Conservation (phyloP, 2,113 vertebrate genomes). For the Indicator indicator region DNA sequence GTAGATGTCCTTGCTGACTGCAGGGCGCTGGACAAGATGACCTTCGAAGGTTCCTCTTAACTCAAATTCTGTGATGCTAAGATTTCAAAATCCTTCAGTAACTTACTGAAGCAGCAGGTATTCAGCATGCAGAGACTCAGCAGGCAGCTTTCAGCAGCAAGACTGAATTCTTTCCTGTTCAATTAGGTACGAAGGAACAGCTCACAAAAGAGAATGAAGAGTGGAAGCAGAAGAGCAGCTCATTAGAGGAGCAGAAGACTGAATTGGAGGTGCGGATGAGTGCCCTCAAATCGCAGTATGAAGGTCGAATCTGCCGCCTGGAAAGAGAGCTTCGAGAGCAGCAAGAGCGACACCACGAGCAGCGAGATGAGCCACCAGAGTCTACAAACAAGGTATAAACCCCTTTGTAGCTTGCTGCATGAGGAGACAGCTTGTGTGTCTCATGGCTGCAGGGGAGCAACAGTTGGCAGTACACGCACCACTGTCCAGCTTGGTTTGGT, state of each 20-base stretch:
- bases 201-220: constrained; percentile 92
- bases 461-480: background rate
- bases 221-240: constrained; percentile 83
- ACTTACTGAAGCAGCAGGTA: background rate
- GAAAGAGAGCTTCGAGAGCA: constrained; percentile 94
- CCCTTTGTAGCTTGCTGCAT: background rate
- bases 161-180: background rate
- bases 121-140: background rate
- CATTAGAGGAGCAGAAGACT: constrained; percentile 86
- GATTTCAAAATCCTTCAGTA: background rate
- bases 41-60: no score
- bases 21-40: no score
- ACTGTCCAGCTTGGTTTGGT: background rate
- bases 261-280: constrained; percentile 94
- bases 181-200: constrained; percentile 86
- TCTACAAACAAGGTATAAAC: constrained; percentile 87
- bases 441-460: background rate
- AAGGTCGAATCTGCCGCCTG: constrained; percentile 91
- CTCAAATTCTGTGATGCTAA: background rate
- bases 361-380: constrained; percentile 90
- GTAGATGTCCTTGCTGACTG: no score
- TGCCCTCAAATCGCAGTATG: constrained; percentile 94
- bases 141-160: background rate
- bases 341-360: constrained; percentile 92
- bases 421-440: background rate